Percentiles rank a stretch among this genome's conserved stretches.
Conservation (phyloP, 1,140 invertebrate species). For the Drosophila truncata region DNA sequence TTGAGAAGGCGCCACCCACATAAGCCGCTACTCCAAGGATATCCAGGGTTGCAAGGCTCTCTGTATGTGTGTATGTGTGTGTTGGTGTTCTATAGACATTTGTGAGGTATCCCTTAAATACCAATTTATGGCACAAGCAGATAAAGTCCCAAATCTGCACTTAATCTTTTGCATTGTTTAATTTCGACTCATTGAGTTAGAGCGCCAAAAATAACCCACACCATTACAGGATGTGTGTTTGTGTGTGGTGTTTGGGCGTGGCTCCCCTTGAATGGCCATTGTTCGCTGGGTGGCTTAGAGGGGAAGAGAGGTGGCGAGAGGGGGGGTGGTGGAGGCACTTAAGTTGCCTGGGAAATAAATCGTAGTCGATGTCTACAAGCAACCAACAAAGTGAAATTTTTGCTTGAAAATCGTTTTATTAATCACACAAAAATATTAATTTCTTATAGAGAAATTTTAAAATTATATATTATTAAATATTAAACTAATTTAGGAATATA, state of each 20-base stretch:
- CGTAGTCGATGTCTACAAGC: slow-evolving; percentile 61
- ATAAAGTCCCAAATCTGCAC: slow-evolving; percentile 85
- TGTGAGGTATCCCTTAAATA: slow-evolving; percentile 85
- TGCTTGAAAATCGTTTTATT: neutral
- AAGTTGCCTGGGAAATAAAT: slow-evolving; percentile 79
- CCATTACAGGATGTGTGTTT: slow-evolving; percentile 8
- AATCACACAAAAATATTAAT: neutral
- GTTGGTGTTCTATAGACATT: slow-evolving; percentile 73
- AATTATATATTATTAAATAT: neutral
- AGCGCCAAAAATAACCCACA: slow-evolving; percentile 58
- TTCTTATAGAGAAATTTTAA: neutral
- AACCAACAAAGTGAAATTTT: neutral
- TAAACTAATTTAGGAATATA: neutral
- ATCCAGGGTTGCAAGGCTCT: slow-evolving; percentile 6
- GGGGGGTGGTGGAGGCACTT: slow-evolving; percentile 44
- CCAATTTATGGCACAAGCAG: slow-evolving; percentile 85
- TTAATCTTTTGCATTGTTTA: slow-evolving; percentile 85
- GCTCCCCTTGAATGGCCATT: slow-evolving; percentile 52
- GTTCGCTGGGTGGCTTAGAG: slow-evolving; percentile 31
- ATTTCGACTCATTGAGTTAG: slow-evolving; percentile 85
- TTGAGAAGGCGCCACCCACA: slow-evolving; percentile 55
- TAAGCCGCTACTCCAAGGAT: slow-evolving; percentile 12
- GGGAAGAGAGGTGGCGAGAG: too few species aligned
- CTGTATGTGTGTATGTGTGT: slow-evolving; percentile 27
- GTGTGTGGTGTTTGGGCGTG: slow-evolving; percentile 33